A percentile compares a stretch with the other conserved stretches of the same genome.
Evolutionary conservation across 2,797 vertebrate genomes (phyloP).

Genomic region (Leucoraja ocellata): DNA sequence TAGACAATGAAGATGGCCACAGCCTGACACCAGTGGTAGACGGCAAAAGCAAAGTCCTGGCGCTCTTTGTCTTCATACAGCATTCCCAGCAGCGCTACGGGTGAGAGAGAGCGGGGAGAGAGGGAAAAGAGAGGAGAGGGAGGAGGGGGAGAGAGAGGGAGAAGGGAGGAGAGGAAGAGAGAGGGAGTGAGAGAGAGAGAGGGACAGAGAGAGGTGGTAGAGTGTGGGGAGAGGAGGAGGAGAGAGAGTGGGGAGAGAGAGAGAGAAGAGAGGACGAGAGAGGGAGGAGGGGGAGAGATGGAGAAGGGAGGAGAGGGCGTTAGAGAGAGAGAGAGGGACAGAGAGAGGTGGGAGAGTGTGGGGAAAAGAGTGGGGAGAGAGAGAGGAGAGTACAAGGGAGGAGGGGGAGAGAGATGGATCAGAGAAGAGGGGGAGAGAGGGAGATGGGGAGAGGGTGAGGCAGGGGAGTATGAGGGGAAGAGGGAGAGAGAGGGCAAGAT

Average conservation of each 20-base stretch:
- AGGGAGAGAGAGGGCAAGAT: neutral
- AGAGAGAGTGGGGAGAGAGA: neutral
- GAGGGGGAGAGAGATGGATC: too few species aligned
- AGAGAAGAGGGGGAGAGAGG: too few species aligned
- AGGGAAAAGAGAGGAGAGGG: neutral
- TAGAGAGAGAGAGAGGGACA: too few species aligned
- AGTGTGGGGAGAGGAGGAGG: neutral
- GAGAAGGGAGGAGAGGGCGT: neutral
- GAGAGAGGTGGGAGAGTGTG: too few species aligned
- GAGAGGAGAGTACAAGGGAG: neutral
- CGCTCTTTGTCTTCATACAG: too few species aligned
- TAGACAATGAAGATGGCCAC: slow-evolving; percentile 86
- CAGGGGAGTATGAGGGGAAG: too few species aligned
- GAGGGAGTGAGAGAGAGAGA: slow-evolving; percentile 32
- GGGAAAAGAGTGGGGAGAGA: neutral
- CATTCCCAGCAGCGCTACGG: slow-evolving; percentile 63
- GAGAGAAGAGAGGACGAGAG: slow-evolving; percentile 25
- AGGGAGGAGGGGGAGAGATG: neutral
- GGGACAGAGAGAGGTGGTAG: neutral
- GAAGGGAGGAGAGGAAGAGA: neutral
- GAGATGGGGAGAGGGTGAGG: neutral
- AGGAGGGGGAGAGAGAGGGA: too few species aligned
- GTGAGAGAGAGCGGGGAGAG: neutral
- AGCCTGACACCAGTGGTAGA: slow-evolving; percentile 95
- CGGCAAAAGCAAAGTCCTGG: slow-evolving; percentile 74